Conservation (phyloP, 2,113 vertebrate genomes). For the Passer montanus region DNA sequence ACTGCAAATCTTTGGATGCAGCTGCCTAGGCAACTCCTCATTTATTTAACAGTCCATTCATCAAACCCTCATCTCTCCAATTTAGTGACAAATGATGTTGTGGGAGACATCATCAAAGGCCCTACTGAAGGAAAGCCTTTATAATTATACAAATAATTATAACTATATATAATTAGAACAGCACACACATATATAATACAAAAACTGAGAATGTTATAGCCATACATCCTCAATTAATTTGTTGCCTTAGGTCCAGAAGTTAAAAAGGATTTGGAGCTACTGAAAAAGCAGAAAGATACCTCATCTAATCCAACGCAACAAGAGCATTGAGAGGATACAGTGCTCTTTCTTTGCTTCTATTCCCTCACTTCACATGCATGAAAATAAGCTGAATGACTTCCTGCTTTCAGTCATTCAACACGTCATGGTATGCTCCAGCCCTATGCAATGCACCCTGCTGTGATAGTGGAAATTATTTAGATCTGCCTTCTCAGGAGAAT, state of each 20-base stretch:
- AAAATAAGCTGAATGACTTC: background rate
- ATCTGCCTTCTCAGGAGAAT: background rate
- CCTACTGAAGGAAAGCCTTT: background rate
- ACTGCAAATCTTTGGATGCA: background rate
- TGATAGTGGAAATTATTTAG: background rate
- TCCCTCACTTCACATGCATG: background rate
- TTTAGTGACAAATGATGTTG: background rate
- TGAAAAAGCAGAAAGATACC: background rate
- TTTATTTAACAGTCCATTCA: background rate
- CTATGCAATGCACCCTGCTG: rapidly evolving
- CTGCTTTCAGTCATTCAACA: background rate
- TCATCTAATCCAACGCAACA: background rate
- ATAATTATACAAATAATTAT: background rate
- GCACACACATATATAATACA: background rate
- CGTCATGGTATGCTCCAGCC: background rate
- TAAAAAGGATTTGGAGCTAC: background rate
- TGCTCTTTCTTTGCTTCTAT: background rate
- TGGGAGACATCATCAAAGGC: background rate
- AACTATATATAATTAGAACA: background rate
- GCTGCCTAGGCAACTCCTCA: background rate
- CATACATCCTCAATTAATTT: background rate
- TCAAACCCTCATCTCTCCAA: background rate
- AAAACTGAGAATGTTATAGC: background rate
- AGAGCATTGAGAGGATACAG: background rate
- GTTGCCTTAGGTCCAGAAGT: background rate